phyloP scores from a whole-genome alignment of 2,113 vertebrate species.

The Centropus bengalensis region DNA sequence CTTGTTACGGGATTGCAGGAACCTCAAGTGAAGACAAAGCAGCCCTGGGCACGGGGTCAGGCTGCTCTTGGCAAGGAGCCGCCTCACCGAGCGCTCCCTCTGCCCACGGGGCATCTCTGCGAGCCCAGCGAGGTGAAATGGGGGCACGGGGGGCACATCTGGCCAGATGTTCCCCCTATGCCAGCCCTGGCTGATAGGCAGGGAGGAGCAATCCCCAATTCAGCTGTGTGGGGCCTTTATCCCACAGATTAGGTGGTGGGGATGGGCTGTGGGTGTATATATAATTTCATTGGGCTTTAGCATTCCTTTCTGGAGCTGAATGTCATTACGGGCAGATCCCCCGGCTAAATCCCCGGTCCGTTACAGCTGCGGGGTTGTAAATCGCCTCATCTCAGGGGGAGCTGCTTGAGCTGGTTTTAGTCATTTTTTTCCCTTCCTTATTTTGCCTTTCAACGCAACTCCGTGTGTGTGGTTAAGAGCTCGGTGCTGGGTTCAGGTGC shows the following conservation, averaged over 20 bases:
- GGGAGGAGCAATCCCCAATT: neutral
- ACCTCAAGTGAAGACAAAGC: neutral
- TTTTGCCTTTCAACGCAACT: neutral
- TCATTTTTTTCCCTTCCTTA: neutral
- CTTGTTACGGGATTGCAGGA: neutral
- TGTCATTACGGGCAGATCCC: constrained; percentile 49
- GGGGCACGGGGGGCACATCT: neutral
- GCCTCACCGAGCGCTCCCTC: rapidly evolving
- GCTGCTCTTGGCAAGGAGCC: neutral
- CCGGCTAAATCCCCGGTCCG: neutral
- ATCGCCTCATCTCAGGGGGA: neutral
- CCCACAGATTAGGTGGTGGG: neutral
- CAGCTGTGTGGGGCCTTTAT: neutral
- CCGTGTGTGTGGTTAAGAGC: rapidly evolving
- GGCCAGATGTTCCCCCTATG: neutral
- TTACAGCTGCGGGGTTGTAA: constrained; percentile 35
- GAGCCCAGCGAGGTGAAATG: rapidly evolving
- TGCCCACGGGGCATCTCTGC: rapidly evolving
- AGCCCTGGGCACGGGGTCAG: neutral
- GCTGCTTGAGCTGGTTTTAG: constrained; percentile 6
- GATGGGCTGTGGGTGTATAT: neutral
- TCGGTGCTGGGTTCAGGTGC: rapidly evolving
- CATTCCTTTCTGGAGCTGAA: constrained; percentile 44
- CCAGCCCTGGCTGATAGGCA: rapidly evolving
- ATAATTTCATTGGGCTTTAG: constrained; percentile 44